Evolutionary conservation across 2,797 vertebrate genomes (phyloP).

Genomic region (Scolopax bukidnonensis): DNA sequence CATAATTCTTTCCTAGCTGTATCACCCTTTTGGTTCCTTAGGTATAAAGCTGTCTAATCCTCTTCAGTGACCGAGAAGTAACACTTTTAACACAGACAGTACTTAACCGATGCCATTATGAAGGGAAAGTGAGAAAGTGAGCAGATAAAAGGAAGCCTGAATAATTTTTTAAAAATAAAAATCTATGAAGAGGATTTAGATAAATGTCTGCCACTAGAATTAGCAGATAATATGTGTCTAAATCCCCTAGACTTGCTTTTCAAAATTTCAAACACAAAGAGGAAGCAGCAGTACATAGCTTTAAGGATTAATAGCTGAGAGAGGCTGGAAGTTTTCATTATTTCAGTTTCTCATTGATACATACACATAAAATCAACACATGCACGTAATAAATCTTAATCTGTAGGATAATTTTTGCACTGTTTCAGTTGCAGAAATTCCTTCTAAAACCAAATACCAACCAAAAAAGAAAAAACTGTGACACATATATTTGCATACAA

Average conservation of each 20-base stretch:
- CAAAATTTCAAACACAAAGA: neutral
- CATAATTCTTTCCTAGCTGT: neutral
- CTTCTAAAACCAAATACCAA: neutral
- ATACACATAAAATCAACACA: neutral
- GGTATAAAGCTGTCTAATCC: conserved; percentile 9
- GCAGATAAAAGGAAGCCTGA: conserved; percentile 9
- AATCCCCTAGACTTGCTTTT: neutral
- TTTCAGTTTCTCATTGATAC: neutral
- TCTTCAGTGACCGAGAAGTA: neutral
- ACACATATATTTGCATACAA: neutral
- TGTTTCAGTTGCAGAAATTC: neutral
- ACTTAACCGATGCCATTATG: neutral
- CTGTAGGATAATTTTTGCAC: neutral
- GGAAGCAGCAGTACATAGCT: neutral
- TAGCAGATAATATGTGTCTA: neutral
- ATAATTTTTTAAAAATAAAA: neutral
- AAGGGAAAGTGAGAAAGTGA: neutral
- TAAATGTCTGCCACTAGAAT: conserved; percentile 17
- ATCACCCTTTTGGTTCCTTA: neutral
- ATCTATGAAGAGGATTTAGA: neutral
- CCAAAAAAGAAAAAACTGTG: neutral
- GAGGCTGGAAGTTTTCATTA: neutral
- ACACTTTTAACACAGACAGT: neutral
- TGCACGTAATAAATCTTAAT: neutral
- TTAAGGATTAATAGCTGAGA: conserved; percentile 18